Evolutionary conservation across 2,113 vertebrate species (phyloP).

Genomic region (Reinhardtius hippoglossoides): DNA sequence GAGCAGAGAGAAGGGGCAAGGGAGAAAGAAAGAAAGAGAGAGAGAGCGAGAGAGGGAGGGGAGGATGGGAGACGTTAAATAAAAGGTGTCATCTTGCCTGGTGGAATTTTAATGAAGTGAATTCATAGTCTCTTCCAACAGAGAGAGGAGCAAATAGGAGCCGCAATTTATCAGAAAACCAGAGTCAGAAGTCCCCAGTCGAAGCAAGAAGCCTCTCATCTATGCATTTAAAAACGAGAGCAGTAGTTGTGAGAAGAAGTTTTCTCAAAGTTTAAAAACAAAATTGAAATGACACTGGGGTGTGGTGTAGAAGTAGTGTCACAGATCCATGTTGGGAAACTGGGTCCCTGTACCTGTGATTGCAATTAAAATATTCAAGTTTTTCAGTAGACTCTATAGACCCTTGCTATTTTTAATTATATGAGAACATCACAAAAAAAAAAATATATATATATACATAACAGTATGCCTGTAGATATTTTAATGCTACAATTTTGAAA

Average conservation of each 20-base stretch:
- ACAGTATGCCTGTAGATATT: too few species aligned
- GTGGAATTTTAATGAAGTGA: constrained; percentile 66
- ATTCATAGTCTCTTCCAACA: constrained; percentile 44
- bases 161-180: constrained; percentile 46
- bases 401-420: too few species aligned
- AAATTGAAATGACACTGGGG: neutral
- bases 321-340: constrained; percentile 20
- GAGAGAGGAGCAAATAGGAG: constrained; percentile 43
- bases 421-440: too few species aligned
- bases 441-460: too few species aligned
- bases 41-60: neutral
- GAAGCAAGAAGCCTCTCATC: constrained; percentile 27
- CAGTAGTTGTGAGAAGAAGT: neutral
- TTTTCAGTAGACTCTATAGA: too few species aligned
- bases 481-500: too few species aligned
- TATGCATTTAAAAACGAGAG: constrained; percentile 11
- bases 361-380: too few species aligned
- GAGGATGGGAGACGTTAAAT: constrained; percentile 55
- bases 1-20: constrained; percentile 16
- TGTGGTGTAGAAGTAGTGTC: neutral
- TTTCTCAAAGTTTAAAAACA: neutral
- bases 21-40: neutral
- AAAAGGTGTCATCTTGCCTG: constrained; percentile 58
- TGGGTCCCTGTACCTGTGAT: constrained; percentile 5
- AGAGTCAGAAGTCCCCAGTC: constrained; percentile 36